phyloP scores from a whole-genome alignment of 2,888 invertebrate species.

The Drosophila macrospina region DNA sequence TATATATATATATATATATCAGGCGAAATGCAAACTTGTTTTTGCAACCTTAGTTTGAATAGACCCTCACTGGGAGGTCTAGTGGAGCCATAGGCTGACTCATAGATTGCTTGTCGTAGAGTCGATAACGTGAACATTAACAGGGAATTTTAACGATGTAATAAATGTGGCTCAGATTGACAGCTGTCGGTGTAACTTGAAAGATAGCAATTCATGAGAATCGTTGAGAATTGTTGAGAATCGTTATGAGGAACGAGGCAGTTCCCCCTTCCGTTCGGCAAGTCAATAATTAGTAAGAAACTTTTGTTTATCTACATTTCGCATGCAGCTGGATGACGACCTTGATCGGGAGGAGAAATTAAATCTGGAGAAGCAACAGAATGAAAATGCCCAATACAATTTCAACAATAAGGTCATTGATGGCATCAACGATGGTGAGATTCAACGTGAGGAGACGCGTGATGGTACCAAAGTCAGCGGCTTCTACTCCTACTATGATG shows the following conservation, averaged over 20 bases:
- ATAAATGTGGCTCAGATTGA: constrained; percentile 2
- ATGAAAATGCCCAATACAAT: constrained; percentile 85
- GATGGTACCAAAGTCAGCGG: constrained; percentile 85
- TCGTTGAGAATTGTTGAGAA: constrained; percentile 5
- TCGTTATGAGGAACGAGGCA: neutral
- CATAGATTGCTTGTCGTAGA: constrained; percentile 2
- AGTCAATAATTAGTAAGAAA: neutral
- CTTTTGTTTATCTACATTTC: neutral
- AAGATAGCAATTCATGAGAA: constrained; percentile 7
- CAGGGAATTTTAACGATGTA: constrained; percentile 15
- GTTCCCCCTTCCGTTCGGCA: too few species aligned
- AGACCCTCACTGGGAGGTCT: constrained; percentile 41
- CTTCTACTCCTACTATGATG: constrained; percentile 88
- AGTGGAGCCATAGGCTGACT: constrained; percentile 26
- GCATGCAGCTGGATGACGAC: constrained; percentile 16
- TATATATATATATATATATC: neutral
- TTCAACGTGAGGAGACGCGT: constrained; percentile 84
- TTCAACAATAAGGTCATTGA: constrained; percentile 86
- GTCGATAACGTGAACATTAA: constrained; percentile 23
- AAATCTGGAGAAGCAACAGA: constrained; percentile 78
- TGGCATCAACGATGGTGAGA: constrained; percentile 85
- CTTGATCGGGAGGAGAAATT: constrained; percentile 53
- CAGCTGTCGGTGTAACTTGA: constrained; percentile 25
- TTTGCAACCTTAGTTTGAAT: constrained; percentile 36
- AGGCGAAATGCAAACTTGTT: constrained; percentile 30